Percentiles rank a stretch among this genome's conserved stretches.
These are phyloP conservation scores for Hypsopygia costalis DNA, from an alignment of 2,888 invertebrate species.

Conservation along the genomic window DNA sequence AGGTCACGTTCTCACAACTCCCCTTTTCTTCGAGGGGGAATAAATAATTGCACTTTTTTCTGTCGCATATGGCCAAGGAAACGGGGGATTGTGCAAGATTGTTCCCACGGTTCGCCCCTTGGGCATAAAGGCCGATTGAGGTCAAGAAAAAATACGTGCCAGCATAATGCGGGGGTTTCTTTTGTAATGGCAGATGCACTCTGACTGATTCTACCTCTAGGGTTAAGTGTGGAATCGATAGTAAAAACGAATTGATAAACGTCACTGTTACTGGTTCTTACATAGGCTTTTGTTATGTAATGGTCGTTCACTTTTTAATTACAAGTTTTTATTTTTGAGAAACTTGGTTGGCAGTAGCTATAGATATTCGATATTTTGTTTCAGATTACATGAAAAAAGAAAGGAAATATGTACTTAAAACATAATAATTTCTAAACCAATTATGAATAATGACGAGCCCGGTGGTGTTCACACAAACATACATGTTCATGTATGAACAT, in stretches of 20 bases:
- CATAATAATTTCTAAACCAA: too few species aligned
- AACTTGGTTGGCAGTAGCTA: too few species aligned
- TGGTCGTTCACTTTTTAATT: slow-evolving; percentile 11
- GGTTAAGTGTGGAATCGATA: slow-evolving; percentile 67
- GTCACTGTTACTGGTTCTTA: slow-evolving; percentile 31
- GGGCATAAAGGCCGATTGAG: slow-evolving; percentile 71
- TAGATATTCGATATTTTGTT: too few species aligned
- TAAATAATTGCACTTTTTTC: slow-evolving; percentile 81
- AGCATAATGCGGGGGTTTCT: slow-evolving; percentile 68
- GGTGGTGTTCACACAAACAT: too few species aligned
- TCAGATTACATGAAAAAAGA: too few species aligned
- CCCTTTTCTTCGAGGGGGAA: slow-evolving; percentile 79
- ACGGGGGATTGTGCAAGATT: slow-evolving; percentile 72
- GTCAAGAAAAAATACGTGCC: slow-evolving; percentile 79
- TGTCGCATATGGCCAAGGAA: slow-evolving; percentile 80
- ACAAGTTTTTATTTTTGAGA: too few species aligned
- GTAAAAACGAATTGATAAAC: slow-evolving; percentile 65
- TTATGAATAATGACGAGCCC: too few species aligned
- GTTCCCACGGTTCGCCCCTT: slow-evolving; percentile 78
- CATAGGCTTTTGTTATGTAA: slow-evolving; percentile 14
- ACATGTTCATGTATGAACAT: too few species aligned
- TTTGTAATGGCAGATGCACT: slow-evolving; percentile 71
- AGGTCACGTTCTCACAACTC: slow-evolving; percentile 80
- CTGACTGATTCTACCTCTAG: slow-evolving; percentile 61
- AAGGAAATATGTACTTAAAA: too few species aligned